Base-by-base conservation (phyloP, 64 coral and sea anemone species). In the Platygyra sinensis region DNA sequence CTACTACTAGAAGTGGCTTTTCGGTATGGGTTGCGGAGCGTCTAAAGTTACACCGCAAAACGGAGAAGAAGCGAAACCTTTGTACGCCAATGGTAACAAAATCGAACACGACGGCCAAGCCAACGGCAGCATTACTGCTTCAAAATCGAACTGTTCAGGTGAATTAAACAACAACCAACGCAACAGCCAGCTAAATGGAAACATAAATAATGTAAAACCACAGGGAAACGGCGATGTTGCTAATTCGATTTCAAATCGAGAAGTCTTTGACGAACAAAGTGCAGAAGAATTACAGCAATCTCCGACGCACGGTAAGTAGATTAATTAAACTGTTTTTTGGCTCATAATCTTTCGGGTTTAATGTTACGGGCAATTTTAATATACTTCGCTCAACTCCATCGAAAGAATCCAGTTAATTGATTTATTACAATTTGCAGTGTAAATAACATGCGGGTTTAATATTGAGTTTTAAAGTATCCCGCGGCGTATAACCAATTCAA, bases 21-120 rank as follows among this genome's bases (percentile, higher is more conserved):
- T 14, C 49, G 81, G 22, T 14, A 85, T 85, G 81, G 81, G 81
- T n/a, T 85, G 81, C 29, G 81, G 81, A 25, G 81, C 81, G 51
- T 85, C 81, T 22, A 85, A 85, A 85, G 81, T 85, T 27, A 28
- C 62, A 71, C 81, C 81, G 25, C 62, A 71, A 51, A 85, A 2
- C 12, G 30, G 14, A 6, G 81, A 77, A 77, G 74, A 84, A 12
- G 31, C 8, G 7, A 38, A 85, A 65, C 24, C 63, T 51, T 0
- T 50, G 11, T 10, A 69, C 33, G 63, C 33, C 22, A 63, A 67
- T 13, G 16, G 62, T 13, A 51, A 69, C 33, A 22, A 38, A 1
- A 8, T 25, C 38, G 39, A 30, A 19, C 22, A 33, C 25, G 78
- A 80, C 51, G 81, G 63, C 33, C 81, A 85, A 13, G 24, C 62